Base-by-base conservation (phyloP, 2,797 vertebrate species). In the Scleropages formosus region DNA sequence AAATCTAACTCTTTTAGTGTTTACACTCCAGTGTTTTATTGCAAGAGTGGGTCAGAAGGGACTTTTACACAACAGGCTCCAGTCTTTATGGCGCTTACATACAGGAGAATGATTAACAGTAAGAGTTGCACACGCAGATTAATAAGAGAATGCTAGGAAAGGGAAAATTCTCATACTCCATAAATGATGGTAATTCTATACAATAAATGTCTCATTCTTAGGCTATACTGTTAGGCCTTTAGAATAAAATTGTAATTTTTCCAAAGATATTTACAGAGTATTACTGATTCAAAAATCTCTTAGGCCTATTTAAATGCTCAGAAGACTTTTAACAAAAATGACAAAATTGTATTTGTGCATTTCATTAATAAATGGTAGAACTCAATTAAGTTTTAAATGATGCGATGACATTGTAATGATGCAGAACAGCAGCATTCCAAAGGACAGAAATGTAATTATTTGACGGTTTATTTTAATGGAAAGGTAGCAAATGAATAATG, bases 21-120 rank as follows among this genome's bases (percentile, higher is more conserved):
- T 76, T 79, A 73, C 70, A 78, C 65, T 59, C 72, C 20, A n/a
- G 71, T 70, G 65, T 53, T 89, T 89, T 88, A 86, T 85, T 81
- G 81, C 72, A 76, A 64, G 73, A 64, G 10, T 62, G 74, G 63
- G 27, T 77, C 44, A 44, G 39, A 53, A 13, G 61, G 62, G 56
- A 78, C 75, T 79, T 79, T 75, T 72, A 70, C 22, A 39, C 16
- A 27, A 64, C 61, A 53, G 62, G 73, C 53, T 68, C 47, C 73
- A 68, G 65, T n/a, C 63, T 84, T 86, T 82, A 85, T 80, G 74
- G 56, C 64, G 44, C 58, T 64, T 16, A 60, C 76, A 78, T 67
- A 47, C 69, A 9, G 72, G 84, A 69, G 78, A 90, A 90, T 91
- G 72, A 91, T 90, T 90, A 88, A 90, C 88, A 76, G 59, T 27